phyloP scores from a whole-genome alignment of 1,140 invertebrate species.

The Luehdorfia chinensis region DNA sequence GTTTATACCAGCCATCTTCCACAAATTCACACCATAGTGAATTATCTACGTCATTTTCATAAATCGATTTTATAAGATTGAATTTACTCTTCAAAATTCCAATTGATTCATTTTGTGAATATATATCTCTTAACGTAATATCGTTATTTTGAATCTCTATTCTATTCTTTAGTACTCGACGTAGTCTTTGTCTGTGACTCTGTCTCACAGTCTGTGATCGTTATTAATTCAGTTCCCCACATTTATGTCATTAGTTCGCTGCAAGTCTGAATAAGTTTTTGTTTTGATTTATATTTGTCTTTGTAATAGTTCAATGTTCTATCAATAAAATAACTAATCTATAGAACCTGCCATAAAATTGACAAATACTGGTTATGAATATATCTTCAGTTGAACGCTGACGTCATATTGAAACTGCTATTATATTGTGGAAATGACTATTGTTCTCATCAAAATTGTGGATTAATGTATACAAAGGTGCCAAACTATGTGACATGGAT shows the following conservation, averaged over 20 bases:
- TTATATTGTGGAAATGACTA: conserved; percentile 10
- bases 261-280: background rate
- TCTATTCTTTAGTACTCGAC: too few species aligned
- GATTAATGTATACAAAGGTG: conserved; percentile 7
- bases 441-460: conserved; percentile 6
- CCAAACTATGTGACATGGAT: conserved; percentile 3
- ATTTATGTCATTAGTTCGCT: background rate
- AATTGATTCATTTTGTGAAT: too few species aligned
- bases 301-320: background rate
- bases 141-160: too few species aligned
- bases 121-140: too few species aligned
- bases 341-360: background rate
- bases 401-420: conserved; percentile 8
- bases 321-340: background rate
- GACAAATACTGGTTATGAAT: background rate
- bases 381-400: conserved; percentile 3
- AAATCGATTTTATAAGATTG: too few species aligned
- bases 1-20: too few species aligned
- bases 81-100: too few species aligned
- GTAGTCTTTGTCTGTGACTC: too few species aligned
- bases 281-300: background rate
- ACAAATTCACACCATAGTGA: too few species aligned
- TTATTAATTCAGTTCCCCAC: too few species aligned
- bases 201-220: too few species aligned
- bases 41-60: too few species aligned